Conservation (phyloP, 2,888 invertebrate genomes). For the Gymnosoma rotundatum region DNA sequence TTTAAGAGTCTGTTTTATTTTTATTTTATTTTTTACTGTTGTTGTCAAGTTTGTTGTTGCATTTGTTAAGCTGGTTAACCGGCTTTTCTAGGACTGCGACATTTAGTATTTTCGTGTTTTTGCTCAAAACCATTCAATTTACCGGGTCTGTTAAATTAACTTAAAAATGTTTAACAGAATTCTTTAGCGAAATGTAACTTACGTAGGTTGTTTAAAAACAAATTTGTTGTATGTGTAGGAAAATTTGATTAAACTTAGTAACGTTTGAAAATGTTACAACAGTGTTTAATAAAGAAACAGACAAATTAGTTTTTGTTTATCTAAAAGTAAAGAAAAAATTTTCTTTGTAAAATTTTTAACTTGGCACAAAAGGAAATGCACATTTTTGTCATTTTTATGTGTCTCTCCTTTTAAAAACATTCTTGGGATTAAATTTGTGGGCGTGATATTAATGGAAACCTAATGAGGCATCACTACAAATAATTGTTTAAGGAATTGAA, state of each 20-base stretch:
- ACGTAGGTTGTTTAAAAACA: slow-evolving; percentile 37
- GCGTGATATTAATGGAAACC: no score
- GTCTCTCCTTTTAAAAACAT: no score
- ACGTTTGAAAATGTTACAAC: background rate
- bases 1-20: slow-evolving; percentile 15
- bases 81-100: slow-evolving; percentile 60
- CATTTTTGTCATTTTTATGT: no score
- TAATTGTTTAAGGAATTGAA: no score
- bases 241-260: background rate
- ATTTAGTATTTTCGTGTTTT: slow-evolving; percentile 32
- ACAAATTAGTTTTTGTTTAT: no score
- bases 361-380: no score
- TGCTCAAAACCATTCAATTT: slow-evolving; percentile 40
- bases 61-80: slow-evolving; percentile 57
- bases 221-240: background rate
- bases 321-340: no score
- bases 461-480: no score
- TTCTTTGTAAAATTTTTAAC: no score
- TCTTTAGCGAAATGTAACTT: slow-evolving; percentile 8
- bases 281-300: no score
- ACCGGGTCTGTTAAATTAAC: slow-evolving; percentile 39
- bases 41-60: background rate
- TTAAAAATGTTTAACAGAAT: slow-evolving; percentile 14
- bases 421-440: no score
- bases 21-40: slow-evolving; percentile 28